Base-by-base conservation (phyloP, 2,888 invertebrate genomes). In the Theristus sp. region DNA sequence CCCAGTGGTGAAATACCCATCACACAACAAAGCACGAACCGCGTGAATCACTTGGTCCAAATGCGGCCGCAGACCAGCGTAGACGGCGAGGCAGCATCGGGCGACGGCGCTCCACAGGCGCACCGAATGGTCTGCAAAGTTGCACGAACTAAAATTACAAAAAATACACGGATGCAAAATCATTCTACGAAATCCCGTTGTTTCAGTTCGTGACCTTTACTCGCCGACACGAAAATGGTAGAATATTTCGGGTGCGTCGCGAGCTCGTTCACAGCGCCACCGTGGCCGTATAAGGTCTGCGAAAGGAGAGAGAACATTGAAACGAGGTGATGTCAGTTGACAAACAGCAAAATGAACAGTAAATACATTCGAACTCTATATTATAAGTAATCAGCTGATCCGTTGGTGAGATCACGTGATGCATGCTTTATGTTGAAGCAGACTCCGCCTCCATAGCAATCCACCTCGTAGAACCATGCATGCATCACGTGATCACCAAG, bases 61-160 rank as follows among this genome's bases (percentile, higher is more conserved):
- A 52, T 69, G 68, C 1, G 67, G 69, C 24, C 64, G 30, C 25
- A 62, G 38, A 1, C 69, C 68, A 0, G 67, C 69, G 10, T 66
- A 55, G 25, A 67, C 62, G 24, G 65, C 66, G 20, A 69, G 55
- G 53, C 65, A 64, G 25, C 60, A 28, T 22, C 57, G 59, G 22
- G 47, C 27, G 22, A 63, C 57, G 29, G 66, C 59, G 54, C 66
- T 64, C 68, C 69, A 69, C 20, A 69, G 27, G 2, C 69, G 66
- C 20, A 66, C 62, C 1, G 69, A 67, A 38, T 60, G 59, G 59
- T 71, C 71, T 59, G 22, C 3, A 52, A n/a, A n/a, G 22, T 46
- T n/a, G n/a, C n/a, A n/a, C n/a, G n/a, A n/a, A n/a, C n/a, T n/a
- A n/a, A n/a, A n/a, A n/a, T n/a, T n/a, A n/a, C n/a, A n/a, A n/a